These are phyloP conservation scores for Dendrocopos noguchii DNA, from an alignment of 2,113 vertebrate species.

Conservation along the genomic window DNA sequence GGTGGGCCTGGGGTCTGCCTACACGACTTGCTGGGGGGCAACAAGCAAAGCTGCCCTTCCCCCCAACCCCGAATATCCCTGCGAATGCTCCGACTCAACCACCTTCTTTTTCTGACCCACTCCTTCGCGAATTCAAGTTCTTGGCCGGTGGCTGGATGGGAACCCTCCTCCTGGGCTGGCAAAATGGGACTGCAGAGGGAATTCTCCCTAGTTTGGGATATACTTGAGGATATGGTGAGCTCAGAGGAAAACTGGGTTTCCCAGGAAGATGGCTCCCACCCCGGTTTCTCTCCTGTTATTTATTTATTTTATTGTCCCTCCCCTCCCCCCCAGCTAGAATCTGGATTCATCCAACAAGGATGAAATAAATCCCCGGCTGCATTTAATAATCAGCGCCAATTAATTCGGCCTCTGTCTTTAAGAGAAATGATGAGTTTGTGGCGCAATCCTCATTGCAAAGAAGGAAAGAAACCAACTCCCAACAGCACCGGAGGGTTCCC, in stretches of 20 bases:
- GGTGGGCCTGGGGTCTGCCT: too few species aligned
- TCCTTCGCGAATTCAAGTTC: neutral
- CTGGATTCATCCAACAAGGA: neutral
- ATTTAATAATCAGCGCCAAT: neutral
- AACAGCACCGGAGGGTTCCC: neutral
- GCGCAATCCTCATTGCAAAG: neutral
- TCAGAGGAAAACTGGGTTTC: neutral
- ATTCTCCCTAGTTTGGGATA: neutral
- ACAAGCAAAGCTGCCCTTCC: neutral
- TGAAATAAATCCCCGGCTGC: neutral
- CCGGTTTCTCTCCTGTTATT: neutral
- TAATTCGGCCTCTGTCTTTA: neutral
- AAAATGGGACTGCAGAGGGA: neutral
- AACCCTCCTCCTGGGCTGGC: neutral
- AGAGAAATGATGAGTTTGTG: neutral
- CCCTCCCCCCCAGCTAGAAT: too few species aligned
- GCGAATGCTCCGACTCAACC: too few species aligned
- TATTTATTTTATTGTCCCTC: too few species aligned
- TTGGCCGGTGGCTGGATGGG: neutral
- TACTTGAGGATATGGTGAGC: neutral
- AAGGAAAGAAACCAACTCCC: neutral
- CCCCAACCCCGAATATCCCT: accelerated
- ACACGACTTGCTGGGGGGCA: too few species aligned
- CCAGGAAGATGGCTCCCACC: neutral
- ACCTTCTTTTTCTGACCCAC: neutral